Base-by-base conservation (phyloP, 2,797 vertebrate genomes). In the Gobio occitaniae region DNA sequence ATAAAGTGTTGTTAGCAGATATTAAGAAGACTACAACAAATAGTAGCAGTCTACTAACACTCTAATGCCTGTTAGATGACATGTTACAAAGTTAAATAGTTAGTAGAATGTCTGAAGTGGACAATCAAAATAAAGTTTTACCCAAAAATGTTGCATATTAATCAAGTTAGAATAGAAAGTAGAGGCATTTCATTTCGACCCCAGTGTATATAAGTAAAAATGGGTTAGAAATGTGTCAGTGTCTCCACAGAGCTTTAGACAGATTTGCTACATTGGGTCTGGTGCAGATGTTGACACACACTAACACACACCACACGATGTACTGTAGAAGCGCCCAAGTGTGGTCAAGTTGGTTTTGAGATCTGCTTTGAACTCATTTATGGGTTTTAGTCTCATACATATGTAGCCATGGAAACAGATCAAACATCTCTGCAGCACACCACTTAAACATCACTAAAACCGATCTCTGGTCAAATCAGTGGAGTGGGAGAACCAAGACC, bases 331-430 rank as follows among this genome's bases (percentile, higher is more conserved):
- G 32, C 52, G 12, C 41, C 15, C 25, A 70, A 48, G 8, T 78
- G 66, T 86, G 72, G 84, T 81, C 32, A 75, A 63, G 65, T 32
- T 75, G 61, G 77, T 84, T 86, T 78, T 82, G 48, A 68, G 10
- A 76, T 66, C 59, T 76, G 70, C 78, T 86, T 88, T 84, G 78
- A 84, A 84, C 72, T 74, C 66, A 68, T 44, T 29, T 44, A 44
- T 65, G 79, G 61, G 25, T 21, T 83, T 29, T n/a, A 50, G 56
- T 29, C 19, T 76, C 32, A 38, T 69, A 86, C n/a, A 44, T 13
- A 68, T 52, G 77, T 84, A 76, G 75, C 72, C 70, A 84, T 74
- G 72, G 78, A 70, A 86, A 88, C 71, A 68, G 32, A 75, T 80
- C 38, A 86, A 83, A 80, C 69, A 68, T 41, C 36, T 56, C 29